A percentile compares a stretch with the other conserved stretches of the same genome.
Conservation (phyloP, 2,113 vertebrate species). For the Salminus brasiliensis region DNA sequence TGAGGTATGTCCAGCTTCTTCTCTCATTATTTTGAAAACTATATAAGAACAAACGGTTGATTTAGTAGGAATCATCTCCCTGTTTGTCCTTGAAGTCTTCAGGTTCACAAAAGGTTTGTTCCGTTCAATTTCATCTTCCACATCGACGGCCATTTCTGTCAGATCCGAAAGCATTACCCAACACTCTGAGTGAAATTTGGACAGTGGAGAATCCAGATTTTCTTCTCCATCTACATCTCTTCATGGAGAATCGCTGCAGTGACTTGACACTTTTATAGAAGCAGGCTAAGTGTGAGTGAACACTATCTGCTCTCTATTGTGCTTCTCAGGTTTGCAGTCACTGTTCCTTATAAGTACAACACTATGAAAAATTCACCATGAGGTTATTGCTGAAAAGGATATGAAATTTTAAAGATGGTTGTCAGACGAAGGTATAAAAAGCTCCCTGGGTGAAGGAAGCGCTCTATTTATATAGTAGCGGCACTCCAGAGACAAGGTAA, state of each 20-base stretch:
- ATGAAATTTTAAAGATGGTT: slow-evolving; percentile 77
- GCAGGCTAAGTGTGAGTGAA: neutral
- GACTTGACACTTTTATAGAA: slow-evolving; percentile 4
- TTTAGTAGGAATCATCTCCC: no score
- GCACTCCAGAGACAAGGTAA: slow-evolving; percentile 15
- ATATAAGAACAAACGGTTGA: neutral
- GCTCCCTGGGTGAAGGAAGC: slow-evolving; percentile 27
- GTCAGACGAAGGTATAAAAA: slow-evolving; percentile 49
- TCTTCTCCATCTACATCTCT: neutral
- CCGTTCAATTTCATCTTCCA: neutral
- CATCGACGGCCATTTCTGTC: neutral
- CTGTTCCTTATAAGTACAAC: slow-evolving; percentile 70
- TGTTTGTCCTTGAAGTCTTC: neutral
- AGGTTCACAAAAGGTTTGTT: neutral
- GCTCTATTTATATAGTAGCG: slow-evolving; percentile 27
- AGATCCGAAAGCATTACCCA: neutral
- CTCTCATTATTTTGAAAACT: neutral
- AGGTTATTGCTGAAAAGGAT: slow-evolving; percentile 70
- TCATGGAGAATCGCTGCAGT: neutral
- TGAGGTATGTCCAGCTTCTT: no score
- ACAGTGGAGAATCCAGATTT: neutral
- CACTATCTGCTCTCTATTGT: slow-evolving; percentile 37
- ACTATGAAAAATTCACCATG: slow-evolving; percentile 80
- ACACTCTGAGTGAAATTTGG: neutral
- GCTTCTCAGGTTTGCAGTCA: slow-evolving; percentile 61